Evolutionary conservation across 1,140 invertebrate genomes (phyloP).

Genomic region (Archivesica marissinica): DNA sequence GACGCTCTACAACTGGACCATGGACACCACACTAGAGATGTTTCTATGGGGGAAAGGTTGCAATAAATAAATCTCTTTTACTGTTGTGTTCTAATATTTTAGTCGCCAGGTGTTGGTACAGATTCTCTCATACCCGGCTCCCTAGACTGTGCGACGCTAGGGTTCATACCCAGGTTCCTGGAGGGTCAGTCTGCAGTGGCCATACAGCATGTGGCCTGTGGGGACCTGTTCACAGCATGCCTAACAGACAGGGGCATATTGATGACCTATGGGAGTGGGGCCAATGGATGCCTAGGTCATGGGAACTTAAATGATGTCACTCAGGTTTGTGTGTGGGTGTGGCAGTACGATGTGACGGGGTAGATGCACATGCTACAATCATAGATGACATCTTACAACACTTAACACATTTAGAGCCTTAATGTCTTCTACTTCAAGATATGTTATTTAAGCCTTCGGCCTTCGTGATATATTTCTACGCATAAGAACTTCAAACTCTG

Average conservation of each 20-base stretch:
- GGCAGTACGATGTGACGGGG: background rate
- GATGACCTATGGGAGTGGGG: conserved; percentile 90
- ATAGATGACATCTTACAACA: no score
- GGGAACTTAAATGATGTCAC: conserved; percentile 87
- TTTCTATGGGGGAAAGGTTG: no score
- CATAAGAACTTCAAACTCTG: no score
- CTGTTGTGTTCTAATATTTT: conserved; percentile 12
- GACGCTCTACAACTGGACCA: no score
- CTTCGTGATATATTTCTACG: no score
- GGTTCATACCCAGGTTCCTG: conserved; percentile 81
- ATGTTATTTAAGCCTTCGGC: no score
- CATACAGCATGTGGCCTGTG: conserved; percentile 84
- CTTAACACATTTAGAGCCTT: no score
- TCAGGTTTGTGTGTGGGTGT: conserved; percentile 74
- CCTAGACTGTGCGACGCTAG: conserved; percentile 69
- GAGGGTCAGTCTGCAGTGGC: conserved; percentile 83
- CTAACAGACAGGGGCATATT: conserved; percentile 88
- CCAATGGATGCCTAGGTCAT: conserved; percentile 88
- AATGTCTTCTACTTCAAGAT: no score
- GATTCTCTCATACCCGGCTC: conserved; percentile 78
- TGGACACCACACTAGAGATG: no score
- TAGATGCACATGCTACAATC: no score
- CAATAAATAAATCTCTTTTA: no score
- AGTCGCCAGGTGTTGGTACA: conserved; percentile 75
- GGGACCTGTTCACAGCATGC: conserved; percentile 83